These are phyloP conservation scores for Galagoides demidoff DNA, from an alignment of 2,797 vertebrate genomes.

Conservation along the genomic window DNA sequence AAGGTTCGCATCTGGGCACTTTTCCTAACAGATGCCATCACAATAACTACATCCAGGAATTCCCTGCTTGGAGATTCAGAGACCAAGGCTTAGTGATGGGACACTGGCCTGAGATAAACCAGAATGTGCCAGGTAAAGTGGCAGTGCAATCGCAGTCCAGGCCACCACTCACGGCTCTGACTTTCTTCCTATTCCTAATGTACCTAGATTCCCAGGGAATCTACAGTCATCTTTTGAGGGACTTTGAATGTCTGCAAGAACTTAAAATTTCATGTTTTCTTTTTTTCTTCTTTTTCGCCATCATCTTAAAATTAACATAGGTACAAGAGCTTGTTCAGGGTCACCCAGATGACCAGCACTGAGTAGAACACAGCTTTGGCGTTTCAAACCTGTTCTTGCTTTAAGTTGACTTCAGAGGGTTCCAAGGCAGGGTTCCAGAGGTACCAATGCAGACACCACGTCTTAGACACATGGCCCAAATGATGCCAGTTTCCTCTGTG, in stretches of 20 bases:
- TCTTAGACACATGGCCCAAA: background rate
- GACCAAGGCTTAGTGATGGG: accelerated
- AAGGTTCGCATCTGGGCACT: background rate
- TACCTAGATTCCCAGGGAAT: background rate
- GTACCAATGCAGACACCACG: background rate
- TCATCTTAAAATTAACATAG: background rate
- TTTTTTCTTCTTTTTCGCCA: background rate
- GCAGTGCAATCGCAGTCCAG: accelerated
- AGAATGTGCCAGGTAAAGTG: background rate
- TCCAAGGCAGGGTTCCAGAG: accelerated
- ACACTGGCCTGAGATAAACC: background rate
- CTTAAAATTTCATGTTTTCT: background rate
- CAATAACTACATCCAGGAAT: background rate
- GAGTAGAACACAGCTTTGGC: background rate
- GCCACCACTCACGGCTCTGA: accelerated
- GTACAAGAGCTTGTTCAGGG: background rate
- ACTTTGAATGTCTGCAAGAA: no score
- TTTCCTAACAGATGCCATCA: background rate
- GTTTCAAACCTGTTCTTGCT: background rate
- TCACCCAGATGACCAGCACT: background rate
- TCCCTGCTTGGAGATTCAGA: background rate
- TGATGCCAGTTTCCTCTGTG: background rate
- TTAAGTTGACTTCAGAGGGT: no score
- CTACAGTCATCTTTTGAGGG: background rate
- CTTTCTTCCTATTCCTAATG: background rate